phyloP scores from a whole-genome alignment of 2,888 invertebrate species.

The Campopleginae sp. region DNA sequence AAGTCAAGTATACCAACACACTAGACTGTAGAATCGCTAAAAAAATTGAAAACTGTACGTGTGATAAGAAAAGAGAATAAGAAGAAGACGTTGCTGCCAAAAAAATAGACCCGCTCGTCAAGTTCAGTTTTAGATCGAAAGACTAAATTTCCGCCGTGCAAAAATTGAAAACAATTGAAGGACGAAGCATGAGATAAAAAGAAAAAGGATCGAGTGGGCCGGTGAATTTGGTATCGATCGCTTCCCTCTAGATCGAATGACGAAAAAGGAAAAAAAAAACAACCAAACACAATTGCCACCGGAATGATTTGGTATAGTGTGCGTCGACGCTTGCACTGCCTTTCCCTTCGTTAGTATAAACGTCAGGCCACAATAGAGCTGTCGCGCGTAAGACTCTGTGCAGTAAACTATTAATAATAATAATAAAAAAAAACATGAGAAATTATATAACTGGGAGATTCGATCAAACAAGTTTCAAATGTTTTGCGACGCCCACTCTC shows the following conservation, averaged over 20 bases:
- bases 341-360: conserved; percentile 73
- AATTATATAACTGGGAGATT: neutral
- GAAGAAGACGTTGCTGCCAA: conserved; percentile 67
- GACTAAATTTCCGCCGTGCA: neutral
- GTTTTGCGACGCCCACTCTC: conserved; percentile 71
- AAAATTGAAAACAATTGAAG: neutral
- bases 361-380: conserved; percentile 65
- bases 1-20: conserved; percentile 67
- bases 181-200: neutral
- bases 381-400: conserved; percentile 64
- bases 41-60: conserved; percentile 58
- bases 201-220: neutral
- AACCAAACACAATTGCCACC: neutral
- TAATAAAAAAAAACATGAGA: neutral
- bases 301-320: conserved; percentile 62
- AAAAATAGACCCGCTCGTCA: neutral
- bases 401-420: conserved; percentile 40
- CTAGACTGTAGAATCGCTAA: conserved; percentile 70
- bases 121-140: neutral
- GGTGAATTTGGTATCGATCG: neutral
- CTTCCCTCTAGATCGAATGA: neutral
- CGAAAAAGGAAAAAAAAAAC: neutral
- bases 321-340: conserved; percentile 80
- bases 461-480: neutral
- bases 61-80: conserved; percentile 53